Evolutionary conservation across 2,888 invertebrate species (phyloP).

Genomic region (Eretmocerus hayati): DNA sequence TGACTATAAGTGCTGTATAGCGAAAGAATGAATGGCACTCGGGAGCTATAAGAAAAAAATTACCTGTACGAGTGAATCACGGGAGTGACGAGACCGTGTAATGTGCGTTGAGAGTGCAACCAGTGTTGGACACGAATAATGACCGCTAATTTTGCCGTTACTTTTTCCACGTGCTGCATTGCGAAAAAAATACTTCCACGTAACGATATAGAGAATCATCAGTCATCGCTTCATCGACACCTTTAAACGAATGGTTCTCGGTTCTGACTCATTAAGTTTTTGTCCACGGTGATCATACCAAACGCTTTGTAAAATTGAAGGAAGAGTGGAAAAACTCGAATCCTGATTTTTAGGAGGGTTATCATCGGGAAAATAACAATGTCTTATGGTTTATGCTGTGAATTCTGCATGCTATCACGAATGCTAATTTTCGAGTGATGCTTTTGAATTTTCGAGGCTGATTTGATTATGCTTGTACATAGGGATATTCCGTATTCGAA

Average conservation of each 20-base stretch:
- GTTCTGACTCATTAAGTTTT: too few species aligned
- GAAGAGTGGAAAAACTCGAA: too few species aligned
- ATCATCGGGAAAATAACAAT: too few species aligned
- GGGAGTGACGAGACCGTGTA: neutral
- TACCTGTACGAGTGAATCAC: conserved; percentile 7
- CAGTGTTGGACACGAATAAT: neutral
- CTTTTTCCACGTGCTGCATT: neutral
- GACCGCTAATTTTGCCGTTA: conserved; percentile 5
- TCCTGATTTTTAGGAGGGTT: too few species aligned
- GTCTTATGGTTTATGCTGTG: too few species aligned
- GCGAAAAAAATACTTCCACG: conserved; percentile 6
- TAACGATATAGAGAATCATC: conserved; percentile 6
- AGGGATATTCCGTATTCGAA: too few species aligned
- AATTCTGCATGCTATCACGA: too few species aligned
- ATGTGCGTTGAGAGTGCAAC: neutral
- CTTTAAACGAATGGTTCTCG: conserved; percentile 11
- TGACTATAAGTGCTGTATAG: neutral
- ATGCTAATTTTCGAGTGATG: too few species aligned
- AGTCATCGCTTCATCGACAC: conserved; percentile 11
- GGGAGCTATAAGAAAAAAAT: conserved; percentile 4
- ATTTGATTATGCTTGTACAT: too few species aligned
- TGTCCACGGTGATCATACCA: too few species aligned
- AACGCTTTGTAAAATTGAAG: too few species aligned
- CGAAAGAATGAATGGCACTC: conserved; percentile 3
- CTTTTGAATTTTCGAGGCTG: too few species aligned